Percentiles rank a stretch among this genome's conserved stretches.
Conservation (phyloP, 2,888 invertebrate species). For the Drosophila ochracea region DNA sequence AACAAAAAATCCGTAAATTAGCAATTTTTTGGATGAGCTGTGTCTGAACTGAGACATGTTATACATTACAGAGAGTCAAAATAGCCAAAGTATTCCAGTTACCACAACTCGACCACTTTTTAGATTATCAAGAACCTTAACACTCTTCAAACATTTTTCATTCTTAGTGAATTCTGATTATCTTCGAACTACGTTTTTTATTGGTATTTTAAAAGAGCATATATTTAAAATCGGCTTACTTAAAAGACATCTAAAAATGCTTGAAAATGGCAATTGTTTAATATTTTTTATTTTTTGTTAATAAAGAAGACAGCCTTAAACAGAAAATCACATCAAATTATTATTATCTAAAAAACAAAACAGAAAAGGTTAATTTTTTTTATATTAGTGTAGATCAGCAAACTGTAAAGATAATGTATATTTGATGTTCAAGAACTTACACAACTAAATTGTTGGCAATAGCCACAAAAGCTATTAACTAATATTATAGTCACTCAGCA, state of each 20-base stretch:
- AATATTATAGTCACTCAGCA: neutral
- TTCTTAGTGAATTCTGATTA: neutral
- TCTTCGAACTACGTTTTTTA: neutral
- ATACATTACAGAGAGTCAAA: neutral
- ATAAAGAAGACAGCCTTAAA: neutral
- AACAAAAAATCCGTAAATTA: conserved; percentile 8
- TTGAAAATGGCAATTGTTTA: no score
- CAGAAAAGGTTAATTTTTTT: neutral
- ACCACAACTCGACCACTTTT: no score
- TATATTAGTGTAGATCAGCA: neutral
- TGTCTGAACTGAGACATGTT: neutral
- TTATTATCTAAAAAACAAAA: neutral
- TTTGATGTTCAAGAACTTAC: neutral
- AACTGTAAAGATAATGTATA: neutral
- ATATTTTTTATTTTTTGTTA: neutral
- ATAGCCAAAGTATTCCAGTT: neutral
- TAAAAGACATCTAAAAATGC: neutral
- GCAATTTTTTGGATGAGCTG: conserved; percentile 11
- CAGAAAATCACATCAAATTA: neutral
- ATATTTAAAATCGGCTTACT: neutral
- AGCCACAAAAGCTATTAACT: neutral
- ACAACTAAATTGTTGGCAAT: neutral
- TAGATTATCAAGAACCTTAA: no score
- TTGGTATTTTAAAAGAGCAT: neutral
- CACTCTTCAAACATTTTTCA: neutral